These are phyloP conservation scores for Pterostichus madidus DNA, from an alignment of 2,888 invertebrate species.

Conservation along the genomic window DNA sequence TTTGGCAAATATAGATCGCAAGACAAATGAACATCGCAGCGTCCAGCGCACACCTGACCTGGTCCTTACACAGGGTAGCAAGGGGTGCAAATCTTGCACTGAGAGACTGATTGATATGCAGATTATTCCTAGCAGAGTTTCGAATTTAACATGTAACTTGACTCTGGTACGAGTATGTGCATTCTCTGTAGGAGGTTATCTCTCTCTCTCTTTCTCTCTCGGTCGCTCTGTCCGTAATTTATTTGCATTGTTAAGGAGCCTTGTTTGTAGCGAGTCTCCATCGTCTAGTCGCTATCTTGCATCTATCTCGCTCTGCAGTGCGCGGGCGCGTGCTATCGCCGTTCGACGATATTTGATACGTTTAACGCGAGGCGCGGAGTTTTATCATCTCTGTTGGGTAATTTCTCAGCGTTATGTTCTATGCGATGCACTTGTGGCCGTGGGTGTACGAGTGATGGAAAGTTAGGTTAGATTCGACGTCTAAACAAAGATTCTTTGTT, in stretches of 20 bases:
- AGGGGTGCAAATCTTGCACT: neutral
- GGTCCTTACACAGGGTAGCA: neutral
- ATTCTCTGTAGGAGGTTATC: constrained; percentile 30
- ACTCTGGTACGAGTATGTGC: constrained; percentile 20
- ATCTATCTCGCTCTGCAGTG: constrained; percentile 31
- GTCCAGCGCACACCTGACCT: no score
- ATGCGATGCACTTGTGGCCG: constrained; percentile 6
- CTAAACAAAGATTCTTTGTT: constrained; percentile 47
- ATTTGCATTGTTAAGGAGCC: constrained; percentile 58
- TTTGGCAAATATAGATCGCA: no score
- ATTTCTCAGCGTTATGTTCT: constrained; percentile 39
- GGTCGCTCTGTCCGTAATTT: constrained; percentile 31
- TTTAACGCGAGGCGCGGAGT: constrained; percentile 40
- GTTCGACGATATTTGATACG: constrained; percentile 58
- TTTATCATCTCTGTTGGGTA: constrained; percentile 53
- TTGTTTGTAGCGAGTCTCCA: constrained; percentile 33
- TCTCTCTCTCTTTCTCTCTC: constrained; percentile 34
- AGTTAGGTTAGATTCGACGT: neutral
- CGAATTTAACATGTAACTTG: constrained; percentile 57
- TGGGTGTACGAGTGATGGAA: constrained; percentile 32
- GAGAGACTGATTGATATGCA: constrained; percentile 35
- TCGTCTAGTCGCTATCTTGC: neutral
- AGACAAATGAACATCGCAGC: no score
- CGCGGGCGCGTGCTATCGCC: constrained; percentile 42
- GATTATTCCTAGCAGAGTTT: constrained; percentile 28